These are phyloP conservation scores for Artemia sinica DNA, from an alignment of 2,888 invertebrate genomes.

Conservation along the genomic window DNA sequence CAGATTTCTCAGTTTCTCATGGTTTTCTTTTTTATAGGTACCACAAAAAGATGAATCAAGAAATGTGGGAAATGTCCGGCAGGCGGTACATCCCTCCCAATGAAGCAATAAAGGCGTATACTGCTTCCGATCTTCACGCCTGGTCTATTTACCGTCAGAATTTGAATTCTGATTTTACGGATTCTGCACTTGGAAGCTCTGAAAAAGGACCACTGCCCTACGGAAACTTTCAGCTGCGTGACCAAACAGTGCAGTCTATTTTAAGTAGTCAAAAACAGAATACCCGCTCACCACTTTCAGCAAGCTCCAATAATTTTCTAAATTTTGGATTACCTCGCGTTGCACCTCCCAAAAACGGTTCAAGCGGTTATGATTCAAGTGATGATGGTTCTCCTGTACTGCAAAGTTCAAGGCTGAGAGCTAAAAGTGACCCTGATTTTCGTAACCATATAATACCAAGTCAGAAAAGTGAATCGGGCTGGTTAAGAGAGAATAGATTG, in stretches of 20 bases:
- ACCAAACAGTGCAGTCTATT: constrained; percentile 72
- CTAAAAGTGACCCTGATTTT: constrained; percentile 72
- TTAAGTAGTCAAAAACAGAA: constrained; percentile 74
- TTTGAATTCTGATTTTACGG: constrained; percentile 83
- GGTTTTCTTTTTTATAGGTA: no score
- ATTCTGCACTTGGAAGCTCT: constrained; percentile 76
- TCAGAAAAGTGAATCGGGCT: constrained; percentile 23
- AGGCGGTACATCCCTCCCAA: constrained; percentile 33
- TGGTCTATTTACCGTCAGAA: constrained; percentile 85
- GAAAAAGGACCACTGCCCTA: constrained; percentile 83
- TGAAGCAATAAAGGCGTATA: constrained; percentile 34
- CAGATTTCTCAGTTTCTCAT: no score
- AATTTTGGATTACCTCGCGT: constrained; percentile 84
- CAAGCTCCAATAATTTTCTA: constrained; percentile 81
- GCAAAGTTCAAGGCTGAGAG: constrained; percentile 29
- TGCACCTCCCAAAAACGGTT: constrained; percentile 70
- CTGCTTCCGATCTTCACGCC: constrained; percentile 79
- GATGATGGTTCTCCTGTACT: constrained; percentile 39
- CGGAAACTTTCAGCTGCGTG: constrained; percentile 79
- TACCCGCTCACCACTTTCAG: constrained; percentile 62
- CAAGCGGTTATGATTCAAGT: constrained; percentile 82
- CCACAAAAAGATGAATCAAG: constrained; percentile 24
- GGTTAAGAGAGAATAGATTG: constrained; percentile 23
- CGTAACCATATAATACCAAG: constrained; percentile 39
- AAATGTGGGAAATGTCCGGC: constrained; percentile 36